phyloP scores from a whole-genome alignment of 1,140 invertebrate genomes.

The Lordiphosa stackelbergi region DNA sequence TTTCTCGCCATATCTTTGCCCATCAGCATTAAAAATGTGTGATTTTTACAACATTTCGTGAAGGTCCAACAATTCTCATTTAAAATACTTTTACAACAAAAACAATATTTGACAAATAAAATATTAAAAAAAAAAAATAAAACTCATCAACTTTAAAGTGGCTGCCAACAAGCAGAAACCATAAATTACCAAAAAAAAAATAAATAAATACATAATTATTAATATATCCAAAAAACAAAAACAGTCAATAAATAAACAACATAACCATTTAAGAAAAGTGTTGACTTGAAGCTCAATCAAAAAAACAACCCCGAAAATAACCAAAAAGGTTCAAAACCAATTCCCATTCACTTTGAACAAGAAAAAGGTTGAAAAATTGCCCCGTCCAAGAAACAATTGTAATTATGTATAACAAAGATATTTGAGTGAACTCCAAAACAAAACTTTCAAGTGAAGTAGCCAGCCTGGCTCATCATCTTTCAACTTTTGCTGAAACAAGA shows the following conservation, averaged over 20 bases:
- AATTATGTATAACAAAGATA: conserved; percentile 58
- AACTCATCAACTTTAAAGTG: too few relatives aligned
- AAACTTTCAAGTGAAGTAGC: conserved; percentile 62
- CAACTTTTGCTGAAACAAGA: conserved; percentile 22
- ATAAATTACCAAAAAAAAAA: too few relatives aligned
- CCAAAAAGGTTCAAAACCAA: conserved; percentile 32
- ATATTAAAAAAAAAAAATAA: too few relatives aligned
- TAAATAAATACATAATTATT: too few relatives aligned
- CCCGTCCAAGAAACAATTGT: conserved; percentile 44
- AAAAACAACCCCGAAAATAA: conserved; percentile 22
- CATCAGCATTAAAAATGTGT: too few relatives aligned
- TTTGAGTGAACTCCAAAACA: conserved; percentile 32
- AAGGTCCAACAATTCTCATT: too few relatives aligned
- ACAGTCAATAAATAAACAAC: conserved; percentile 9
- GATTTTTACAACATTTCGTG: too few relatives aligned
- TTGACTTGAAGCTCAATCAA: conserved; percentile 61
- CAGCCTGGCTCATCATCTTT: conserved; percentile 28
- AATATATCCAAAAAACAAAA: neutral
- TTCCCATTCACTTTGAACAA: conserved; percentile 57
- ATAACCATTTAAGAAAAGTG: conserved; percentile 50
- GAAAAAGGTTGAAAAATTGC: conserved; percentile 46
- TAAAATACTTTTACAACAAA: too few relatives aligned
- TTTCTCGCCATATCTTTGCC: too few relatives aligned
- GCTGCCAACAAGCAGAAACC: too few relatives aligned
- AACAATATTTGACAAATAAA: too few relatives aligned